Percentiles rank a stretch among this genome's conserved stretches.
These are phyloP conservation scores for Fopius arisanus DNA, from an alignment of 1,140 invertebrate species.

Conservation along the genomic window DNA sequence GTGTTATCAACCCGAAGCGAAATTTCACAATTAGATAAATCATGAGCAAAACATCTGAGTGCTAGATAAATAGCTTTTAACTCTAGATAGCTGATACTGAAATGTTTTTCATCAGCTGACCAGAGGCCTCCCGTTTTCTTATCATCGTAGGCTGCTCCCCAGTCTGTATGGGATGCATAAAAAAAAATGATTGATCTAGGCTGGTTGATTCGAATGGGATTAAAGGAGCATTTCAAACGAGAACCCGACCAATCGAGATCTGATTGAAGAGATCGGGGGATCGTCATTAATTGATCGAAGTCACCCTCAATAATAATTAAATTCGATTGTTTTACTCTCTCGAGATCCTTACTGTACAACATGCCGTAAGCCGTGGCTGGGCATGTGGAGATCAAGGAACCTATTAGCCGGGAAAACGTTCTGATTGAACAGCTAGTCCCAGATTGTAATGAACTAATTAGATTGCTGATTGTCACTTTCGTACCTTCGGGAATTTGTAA, in stretches of 20 bases:
- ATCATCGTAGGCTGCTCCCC: not conserved
- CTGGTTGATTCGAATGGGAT: no score
- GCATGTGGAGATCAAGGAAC: no score
- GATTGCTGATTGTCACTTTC: no score
- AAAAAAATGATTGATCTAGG: not conserved
- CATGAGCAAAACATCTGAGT: slow-evolving; percentile 16
- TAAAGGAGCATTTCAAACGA: no score
- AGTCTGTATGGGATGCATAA: not conserved
- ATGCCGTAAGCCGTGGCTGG: no score
- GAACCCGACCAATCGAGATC: not conserved
- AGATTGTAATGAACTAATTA: no score
- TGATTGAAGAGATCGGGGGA: not conserved
- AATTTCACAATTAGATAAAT: slow-evolving; percentile 1
- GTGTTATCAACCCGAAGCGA: not conserved
- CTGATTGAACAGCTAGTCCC: no score
- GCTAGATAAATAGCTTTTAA: not conserved
- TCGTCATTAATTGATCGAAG: not conserved
- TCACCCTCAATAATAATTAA: not conserved
- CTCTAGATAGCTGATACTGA: not conserved
- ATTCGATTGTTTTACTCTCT: not conserved
- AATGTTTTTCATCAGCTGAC: not conserved
- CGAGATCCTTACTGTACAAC: not conserved
- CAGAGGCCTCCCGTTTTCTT: not conserved
- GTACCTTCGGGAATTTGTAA: no score
- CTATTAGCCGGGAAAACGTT: no score